A percentile compares a stretch with the other conserved stretches of the same genome.
Conservation (phyloP, 2,888 invertebrate species). For the Pseudococcus jackbeardsleyi region DNA sequence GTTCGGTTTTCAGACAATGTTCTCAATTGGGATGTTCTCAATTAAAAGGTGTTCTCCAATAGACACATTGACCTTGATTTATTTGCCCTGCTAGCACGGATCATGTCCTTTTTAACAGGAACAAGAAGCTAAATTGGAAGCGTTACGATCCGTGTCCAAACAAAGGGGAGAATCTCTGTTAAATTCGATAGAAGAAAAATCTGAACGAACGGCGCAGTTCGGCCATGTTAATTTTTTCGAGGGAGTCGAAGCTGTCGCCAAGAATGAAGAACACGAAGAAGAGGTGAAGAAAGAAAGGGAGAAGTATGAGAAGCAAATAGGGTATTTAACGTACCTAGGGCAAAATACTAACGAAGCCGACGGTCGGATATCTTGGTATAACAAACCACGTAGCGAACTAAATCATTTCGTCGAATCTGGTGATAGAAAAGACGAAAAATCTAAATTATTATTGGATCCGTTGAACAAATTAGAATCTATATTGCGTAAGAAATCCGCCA, state of each 20-base stretch:
- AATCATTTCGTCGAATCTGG: conserved; percentile 71
- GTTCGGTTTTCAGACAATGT: too few species aligned
- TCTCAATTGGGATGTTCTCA: too few species aligned
- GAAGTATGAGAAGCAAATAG: conserved; percentile 97
- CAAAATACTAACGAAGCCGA: conserved; percentile 90
- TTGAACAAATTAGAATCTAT: conserved; percentile 70
- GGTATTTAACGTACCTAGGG: conserved; percentile 94
- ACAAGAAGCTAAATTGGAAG: conserved; percentile 84
- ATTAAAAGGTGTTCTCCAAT: too few species aligned
- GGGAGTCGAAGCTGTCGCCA: conserved; percentile 83
- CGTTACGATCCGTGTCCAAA: conserved; percentile 72
- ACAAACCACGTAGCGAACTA: conserved; percentile 76
- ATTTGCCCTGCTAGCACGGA: too few species aligned
- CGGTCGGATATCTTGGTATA: conserved; percentile 92
- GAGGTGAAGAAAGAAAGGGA: conserved; percentile 93
- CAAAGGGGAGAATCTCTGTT: conserved; percentile 66
- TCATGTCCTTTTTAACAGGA: conserved; percentile 78
- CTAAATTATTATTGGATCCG: conserved; percentile 81
- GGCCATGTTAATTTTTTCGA: conserved; percentile 90
- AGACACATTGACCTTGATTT: too few species aligned
- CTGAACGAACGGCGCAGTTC: background rate
- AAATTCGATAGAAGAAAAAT: background rate
- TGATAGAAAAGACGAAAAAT: conserved; percentile 78
- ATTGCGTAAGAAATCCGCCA: conserved; percentile 9
- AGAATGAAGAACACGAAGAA: conserved; percentile 88